Conservation (phyloP, 2,888 invertebrate species). For the Clitarchus hookeri region DNA sequence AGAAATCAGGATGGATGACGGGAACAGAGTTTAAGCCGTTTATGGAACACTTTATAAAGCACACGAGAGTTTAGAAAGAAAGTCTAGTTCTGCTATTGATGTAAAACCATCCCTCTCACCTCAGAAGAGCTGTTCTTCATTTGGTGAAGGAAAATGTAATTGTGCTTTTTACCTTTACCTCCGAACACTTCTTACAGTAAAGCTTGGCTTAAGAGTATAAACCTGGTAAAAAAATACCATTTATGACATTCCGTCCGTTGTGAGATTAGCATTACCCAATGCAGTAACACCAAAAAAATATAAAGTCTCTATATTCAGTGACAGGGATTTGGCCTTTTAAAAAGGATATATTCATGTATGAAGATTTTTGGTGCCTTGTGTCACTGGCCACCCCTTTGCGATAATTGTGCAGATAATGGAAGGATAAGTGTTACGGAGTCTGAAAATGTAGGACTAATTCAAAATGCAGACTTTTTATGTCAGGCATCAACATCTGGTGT, state of each 20-base stretch:
- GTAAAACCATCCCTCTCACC: slow-evolving; percentile 51
- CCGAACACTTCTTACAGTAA: slow-evolving; percentile 54
- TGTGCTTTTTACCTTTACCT: slow-evolving; percentile 51
- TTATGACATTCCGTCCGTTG: slow-evolving; percentile 31
- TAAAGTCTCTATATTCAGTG: slow-evolving; percentile 43
- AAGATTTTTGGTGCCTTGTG: slow-evolving; percentile 43
- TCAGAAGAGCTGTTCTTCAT: slow-evolving; percentile 45
- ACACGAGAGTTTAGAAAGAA: slow-evolving; percentile 31
- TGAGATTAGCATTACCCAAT: slow-evolving; percentile 26
- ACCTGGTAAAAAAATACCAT: slow-evolving; percentile 42
- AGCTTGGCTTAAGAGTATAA: slow-evolving; percentile 44
- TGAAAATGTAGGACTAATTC: too few species aligned
- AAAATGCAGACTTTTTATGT: too few species aligned
- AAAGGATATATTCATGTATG: slow-evolving; percentile 34
- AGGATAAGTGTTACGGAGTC: too few species aligned
- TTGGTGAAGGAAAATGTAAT: slow-evolving; percentile 51
- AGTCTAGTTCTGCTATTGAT: slow-evolving; percentile 45
- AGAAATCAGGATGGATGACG: slow-evolving; percentile 48
- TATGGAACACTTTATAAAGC: slow-evolving; percentile 40
- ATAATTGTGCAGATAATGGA: too few species aligned
- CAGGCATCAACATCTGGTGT: too few species aligned
- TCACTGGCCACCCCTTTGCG: slow-evolving; percentile 39
- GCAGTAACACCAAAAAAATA: slow-evolving; percentile 41
- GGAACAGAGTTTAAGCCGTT: slow-evolving; percentile 44
- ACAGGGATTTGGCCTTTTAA: slow-evolving; percentile 46